Evolutionary conservation across 2,797 vertebrate genomes (phyloP), one percentile per base, ranked within the genome.

Genomic region (Sebastes itinus): DNA sequence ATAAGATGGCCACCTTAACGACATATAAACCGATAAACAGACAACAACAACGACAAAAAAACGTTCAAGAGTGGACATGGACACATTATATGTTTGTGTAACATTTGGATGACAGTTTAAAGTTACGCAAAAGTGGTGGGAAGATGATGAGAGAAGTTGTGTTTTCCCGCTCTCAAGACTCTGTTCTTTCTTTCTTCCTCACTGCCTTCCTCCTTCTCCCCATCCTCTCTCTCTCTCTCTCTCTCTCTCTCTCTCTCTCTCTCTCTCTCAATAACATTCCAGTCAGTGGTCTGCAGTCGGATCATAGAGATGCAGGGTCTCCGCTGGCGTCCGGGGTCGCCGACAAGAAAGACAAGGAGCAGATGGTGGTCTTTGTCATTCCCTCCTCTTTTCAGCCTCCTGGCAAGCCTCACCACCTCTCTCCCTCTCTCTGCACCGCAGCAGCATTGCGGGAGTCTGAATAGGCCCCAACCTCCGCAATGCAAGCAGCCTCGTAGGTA

Each of bases 301-400:
- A 98, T 98, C 97, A 97, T 97, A 97, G 97, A 95, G 95, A 96
- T 96, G 90, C 89, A 68, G 88, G 92, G 91, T 85, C 91, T 90
- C 78, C 92, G 95, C 95, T 96, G 96, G 96, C 93, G 96, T 90
- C 89, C 96, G 91, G 96, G 97, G 97, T 97, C 95, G 95, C 95
- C 75, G 69, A 96, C 93, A 92, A 98, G 96, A 98, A 97, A 98
- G 97, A 97, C 97, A 95, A 94, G 97, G 96, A 98, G 97, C 98
- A 99, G 98, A 99, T 99, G 98, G 98, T 97, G 97, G 93, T 95
- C 97, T 97, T 97, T 95, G 94, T 96, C 94, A 95, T 94, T 96
- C 95, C 96, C 96, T 96, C 95, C 96, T 96, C 97, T 96, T 97
- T 97, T 97, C 96, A 97, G 95, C 87, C 87, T 84, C 77, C 88